Conservation (phyloP, 2,888 invertebrate species). For the Chorisops tibialis region DNA sequence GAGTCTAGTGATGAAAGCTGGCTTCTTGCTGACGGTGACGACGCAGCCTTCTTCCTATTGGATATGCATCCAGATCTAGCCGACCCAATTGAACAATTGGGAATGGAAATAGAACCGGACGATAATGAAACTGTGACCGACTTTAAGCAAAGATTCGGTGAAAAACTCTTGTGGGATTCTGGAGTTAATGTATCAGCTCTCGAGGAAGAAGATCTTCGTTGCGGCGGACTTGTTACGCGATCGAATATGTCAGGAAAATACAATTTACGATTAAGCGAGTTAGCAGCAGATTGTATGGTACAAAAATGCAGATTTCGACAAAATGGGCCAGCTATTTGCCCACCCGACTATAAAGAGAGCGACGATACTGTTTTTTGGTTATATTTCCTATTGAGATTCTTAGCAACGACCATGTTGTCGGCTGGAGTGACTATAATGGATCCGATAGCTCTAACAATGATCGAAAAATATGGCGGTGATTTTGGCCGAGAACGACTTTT, state of each 20-base stretch:
- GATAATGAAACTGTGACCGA: conserved; percentile 70
- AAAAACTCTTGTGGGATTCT: conserved; percentile 60
- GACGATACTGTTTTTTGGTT: conserved; percentile 77
- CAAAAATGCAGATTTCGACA: conserved; percentile 72
- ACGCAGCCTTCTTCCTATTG: conserved; percentile 60
- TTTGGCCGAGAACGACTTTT: conserved; percentile 77
- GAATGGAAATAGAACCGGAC: conserved; percentile 71
- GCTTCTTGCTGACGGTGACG: conserved; percentile 47
- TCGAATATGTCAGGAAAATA: conserved; percentile 63
- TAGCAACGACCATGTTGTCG: conserved; percentile 77
- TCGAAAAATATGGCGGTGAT: conserved; percentile 78
- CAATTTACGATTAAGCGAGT: conserved; percentile 57
- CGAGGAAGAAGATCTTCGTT: conserved; percentile 70
- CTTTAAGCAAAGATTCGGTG: conserved; percentile 68
- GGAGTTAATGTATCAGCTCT: conserved; percentile 72
- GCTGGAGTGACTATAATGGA: conserved; percentile 88
- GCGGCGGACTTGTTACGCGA: conserved; percentile 67
- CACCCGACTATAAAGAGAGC: conserved; percentile 74
- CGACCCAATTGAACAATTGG: conserved; percentile 71
- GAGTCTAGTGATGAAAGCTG: conserved; percentile 53
- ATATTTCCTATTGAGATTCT: conserved; percentile 73
- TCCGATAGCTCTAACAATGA: conserved; percentile 80
- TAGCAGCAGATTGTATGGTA: conserved; percentile 67
- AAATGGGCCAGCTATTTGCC: conserved; percentile 74
- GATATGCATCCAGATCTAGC: conserved; percentile 73